A percentile compares a stretch with the other conserved stretches of the same genome.
Conservation (phyloP, 2,797 vertebrate species). For the Myotis vivesi region DNA sequence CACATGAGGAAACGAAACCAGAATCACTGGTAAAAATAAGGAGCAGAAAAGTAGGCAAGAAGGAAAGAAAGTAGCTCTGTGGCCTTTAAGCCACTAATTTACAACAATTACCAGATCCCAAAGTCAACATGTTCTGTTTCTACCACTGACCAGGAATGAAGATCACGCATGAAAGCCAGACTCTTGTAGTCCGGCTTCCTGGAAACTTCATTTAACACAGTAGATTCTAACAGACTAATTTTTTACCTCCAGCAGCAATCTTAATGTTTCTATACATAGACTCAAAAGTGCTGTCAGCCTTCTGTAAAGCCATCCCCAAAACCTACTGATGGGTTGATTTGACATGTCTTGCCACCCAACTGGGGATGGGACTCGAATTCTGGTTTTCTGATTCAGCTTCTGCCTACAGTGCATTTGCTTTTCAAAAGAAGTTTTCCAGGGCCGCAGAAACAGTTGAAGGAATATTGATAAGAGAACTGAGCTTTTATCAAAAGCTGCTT, state of each 20-base stretch:
- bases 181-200: neutral
- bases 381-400: neutral
- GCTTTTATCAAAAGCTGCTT: slow-evolving; percentile 57
- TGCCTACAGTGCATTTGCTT: slow-evolving; percentile 33
- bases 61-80: neutral
- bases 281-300: neutral
- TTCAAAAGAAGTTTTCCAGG: slow-evolving; percentile 25
- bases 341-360: neutral
- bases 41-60: neutral
- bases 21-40: neutral
- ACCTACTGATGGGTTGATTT: neutral
- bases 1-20: neutral
- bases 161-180: neutral
- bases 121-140: slow-evolving; percentile 12
- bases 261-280: neutral
- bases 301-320: neutral
- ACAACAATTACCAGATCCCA: slow-evolving; percentile 36
- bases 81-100: slow-evolving; percentile 21
- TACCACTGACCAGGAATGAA: neutral
- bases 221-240: neutral
- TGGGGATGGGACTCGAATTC: neutral
- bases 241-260: neutral
- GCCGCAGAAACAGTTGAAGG: neutral
- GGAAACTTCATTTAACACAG: slow-evolving; percentile 14
- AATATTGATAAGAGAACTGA: slow-evolving; percentile 47